phyloP scores from a whole-genome alignment of 2,797 vertebrate species.

The Takifugu ocellatus region DNA sequence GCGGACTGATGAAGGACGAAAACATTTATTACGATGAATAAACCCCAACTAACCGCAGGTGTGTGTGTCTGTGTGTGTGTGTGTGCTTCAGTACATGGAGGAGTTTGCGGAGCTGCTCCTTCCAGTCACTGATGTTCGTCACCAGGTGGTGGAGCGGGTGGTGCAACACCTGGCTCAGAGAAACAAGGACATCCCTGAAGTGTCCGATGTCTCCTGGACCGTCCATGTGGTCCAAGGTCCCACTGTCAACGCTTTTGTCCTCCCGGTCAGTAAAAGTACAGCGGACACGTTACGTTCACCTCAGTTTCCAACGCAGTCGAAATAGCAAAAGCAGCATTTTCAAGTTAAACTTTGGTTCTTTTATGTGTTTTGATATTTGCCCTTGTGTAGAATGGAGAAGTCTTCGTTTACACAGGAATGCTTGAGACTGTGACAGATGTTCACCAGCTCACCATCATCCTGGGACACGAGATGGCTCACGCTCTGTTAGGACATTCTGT shows the following conservation, averaged over 20 bases:
- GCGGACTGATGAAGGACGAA: neutral
- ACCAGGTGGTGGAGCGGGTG: constrained; percentile 80
- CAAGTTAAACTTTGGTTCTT: neutral
- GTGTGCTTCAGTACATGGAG: constrained; percentile 82
- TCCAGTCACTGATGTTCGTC: constrained; percentile 76
- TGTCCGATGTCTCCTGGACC: constrained; percentile 80
- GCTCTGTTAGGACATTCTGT: constrained; percentile 88
- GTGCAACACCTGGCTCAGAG: constrained; percentile 80
- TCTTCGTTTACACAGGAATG: constrained; percentile 96
- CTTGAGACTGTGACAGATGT: constrained; percentile 79
- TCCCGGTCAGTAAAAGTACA: constrained; percentile 82
- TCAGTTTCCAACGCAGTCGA: too few relatives aligned
- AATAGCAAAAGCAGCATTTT: too few relatives aligned
- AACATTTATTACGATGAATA: neutral
- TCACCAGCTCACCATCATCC: constrained; percentile 88
- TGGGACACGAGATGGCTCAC: constrained; percentile 95
- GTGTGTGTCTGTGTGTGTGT: constrained; percentile 6
- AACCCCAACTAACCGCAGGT: neutral
- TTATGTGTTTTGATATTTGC: neutral
- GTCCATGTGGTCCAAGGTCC: constrained; percentile 86
- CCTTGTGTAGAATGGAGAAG: constrained; percentile 82
- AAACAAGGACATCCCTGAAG: constrained; percentile 86
- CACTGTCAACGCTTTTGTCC: constrained; percentile 85
- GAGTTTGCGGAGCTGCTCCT: constrained; percentile 80
- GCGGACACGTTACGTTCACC: neutral